Conservation (phyloP, 2,888 invertebrate species). For the Phytoseiulus persimilis region DNA sequence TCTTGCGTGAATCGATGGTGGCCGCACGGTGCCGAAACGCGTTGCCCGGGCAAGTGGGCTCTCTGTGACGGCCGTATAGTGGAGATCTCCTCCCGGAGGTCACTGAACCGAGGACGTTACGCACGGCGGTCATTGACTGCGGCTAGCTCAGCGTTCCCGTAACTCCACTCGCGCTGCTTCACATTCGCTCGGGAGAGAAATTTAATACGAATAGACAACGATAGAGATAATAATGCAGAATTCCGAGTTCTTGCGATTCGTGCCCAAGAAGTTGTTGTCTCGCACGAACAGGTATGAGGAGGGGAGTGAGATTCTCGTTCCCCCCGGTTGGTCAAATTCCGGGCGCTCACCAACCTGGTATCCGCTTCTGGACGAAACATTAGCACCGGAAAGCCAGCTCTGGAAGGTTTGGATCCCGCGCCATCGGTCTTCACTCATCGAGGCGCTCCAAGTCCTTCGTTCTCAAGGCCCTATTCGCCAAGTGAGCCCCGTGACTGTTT, state of each 20-base stretch:
- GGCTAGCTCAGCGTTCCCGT: neutral
- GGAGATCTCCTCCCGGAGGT: neutral
- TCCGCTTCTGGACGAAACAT: too few species aligned
- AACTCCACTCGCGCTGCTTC: neutral
- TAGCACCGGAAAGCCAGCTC: too few species aligned
- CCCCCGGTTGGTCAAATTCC: too few species aligned
- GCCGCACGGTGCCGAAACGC: neutral
- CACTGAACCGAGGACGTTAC: constrained; percentile 5
- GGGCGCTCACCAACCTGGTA: too few species aligned
- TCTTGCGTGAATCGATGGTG: neutral
- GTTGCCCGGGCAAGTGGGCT: neutral
- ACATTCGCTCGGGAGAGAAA: neutral
- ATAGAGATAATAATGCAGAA: neutral
- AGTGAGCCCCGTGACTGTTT: too few species aligned
- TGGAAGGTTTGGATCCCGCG: too few species aligned
- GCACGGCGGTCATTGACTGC: neutral
- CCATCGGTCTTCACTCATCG: too few species aligned
- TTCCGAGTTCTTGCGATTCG: neutral
- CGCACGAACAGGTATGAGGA: too few species aligned
- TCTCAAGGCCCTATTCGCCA: too few species aligned
- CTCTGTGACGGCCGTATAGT: neutral
- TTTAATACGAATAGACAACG: neutral
- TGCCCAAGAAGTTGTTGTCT: too few species aligned
- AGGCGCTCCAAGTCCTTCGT: too few species aligned
- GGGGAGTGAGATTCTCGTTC: too few species aligned